Evolutionary conservation across 2,113 vertebrate species (phyloP), one percentile per base, ranked within the genome.

Genomic region (Tupaia tana): DNA sequence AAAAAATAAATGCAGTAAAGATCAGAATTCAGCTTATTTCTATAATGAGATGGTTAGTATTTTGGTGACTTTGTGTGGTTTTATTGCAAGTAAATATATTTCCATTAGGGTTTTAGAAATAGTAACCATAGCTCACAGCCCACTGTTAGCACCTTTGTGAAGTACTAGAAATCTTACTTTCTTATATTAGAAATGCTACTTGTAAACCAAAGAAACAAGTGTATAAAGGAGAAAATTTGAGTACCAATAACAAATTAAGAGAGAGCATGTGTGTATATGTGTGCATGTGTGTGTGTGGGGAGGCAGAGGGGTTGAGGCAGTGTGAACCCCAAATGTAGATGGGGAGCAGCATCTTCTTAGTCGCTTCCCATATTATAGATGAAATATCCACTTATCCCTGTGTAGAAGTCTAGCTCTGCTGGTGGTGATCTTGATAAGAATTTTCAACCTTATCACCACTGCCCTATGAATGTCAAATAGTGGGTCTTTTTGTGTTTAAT

Each of bases 71-170:
- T 95, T 89, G 58, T 86, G 24, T 91, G 52, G 31, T 86, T 93
- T 97, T 93, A 89, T 80, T 83, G 34, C 61, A 75, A 52, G 75
- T 88, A 80, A 94, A 90, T 84, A 24, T 69, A 67, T 94, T 95
- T 92, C 82, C 83, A 86, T 77, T 93, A 94, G 75, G 25, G n/a
- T 92, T 95, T 79, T 95, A 54, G 75, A 97, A 92, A 86, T 84
- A 58, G 73, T 93, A 81, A 84, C 86, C 75, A 84, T 69, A 96
- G 90, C 13, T 88, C 85, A 82, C 52, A 31, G n/a, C 64, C 69
- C 24, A 52, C 75, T 78, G 18, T 87, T 87, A 66, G 11, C n/a
- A 88, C 56, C 67, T 90, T 90, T 90, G 70, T 70, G 78, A 95
- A n/a, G 78, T 73, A 66, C 2, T 43, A 24, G 31, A 34, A n/a